Evolutionary conservation across 2,797 vertebrate species (phyloP).

Genomic region (Cryptoprocta ferox): DNA sequence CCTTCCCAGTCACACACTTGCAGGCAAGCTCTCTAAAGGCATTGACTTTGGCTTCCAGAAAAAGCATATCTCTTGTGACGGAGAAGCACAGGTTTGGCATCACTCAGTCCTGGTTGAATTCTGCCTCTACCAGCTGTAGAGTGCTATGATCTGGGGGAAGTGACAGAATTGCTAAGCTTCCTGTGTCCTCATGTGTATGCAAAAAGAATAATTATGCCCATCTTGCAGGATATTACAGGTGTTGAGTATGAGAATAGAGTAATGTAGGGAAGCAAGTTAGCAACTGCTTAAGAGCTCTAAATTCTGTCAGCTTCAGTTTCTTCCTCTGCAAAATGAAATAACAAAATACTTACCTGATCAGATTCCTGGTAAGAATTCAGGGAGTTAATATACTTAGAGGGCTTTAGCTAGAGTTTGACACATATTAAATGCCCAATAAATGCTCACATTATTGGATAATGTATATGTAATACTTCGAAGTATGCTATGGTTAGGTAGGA

Average conservation of each 20-base stretch:
- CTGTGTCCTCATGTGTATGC: not conserved
- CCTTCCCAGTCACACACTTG: not conserved
- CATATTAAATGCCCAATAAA: not conserved
- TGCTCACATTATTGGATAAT: not conserved
- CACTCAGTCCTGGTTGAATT: not conserved
- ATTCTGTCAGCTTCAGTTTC: not conserved
- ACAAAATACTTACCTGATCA: not conserved
- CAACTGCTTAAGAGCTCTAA: not conserved
- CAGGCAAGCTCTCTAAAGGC: not conserved
- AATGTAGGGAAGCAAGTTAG: not conserved
- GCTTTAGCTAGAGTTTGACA: not conserved
- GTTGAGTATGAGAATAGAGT: not conserved
- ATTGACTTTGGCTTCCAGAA: not conserved
- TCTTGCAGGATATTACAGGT: not conserved
- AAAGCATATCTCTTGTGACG: not conserved
- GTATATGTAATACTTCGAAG: not conserved
- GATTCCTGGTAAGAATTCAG: not conserved
- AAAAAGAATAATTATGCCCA: not conserved
- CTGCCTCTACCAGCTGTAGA: not conserved
- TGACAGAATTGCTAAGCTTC: not conserved
- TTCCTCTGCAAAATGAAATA: constrained; percentile 27
- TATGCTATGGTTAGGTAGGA: not conserved
- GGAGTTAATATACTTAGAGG: not conserved
- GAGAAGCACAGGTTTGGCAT: not conserved
- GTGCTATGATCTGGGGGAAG: not conserved